Evolutionary conservation across 2,797 vertebrate genomes (phyloP).

Genomic region (Xenops minutus): DNA sequence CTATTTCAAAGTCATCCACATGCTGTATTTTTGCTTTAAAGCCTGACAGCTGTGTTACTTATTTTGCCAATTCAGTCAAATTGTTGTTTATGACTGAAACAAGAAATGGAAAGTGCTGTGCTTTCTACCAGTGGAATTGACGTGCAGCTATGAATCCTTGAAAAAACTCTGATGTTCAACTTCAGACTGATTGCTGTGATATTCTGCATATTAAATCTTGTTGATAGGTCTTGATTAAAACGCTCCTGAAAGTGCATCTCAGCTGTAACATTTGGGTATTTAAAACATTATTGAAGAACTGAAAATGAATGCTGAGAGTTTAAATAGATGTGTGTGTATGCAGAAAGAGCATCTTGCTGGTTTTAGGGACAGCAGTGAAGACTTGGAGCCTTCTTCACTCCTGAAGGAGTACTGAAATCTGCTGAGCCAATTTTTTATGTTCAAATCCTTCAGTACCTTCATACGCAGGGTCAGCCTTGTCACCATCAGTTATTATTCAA

Average conservation of each 20-base stretch:
- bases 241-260: neutral
- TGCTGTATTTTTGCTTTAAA: neutral
- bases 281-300: neutral
- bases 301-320: neutral
- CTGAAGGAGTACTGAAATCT: neutral
- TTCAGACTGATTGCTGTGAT: neutral
- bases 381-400: neutral
- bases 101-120: slow-evolving; percentile 11
- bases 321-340: neutral
- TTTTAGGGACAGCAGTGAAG: neutral
- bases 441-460: neutral
- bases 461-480: neutral
- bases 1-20: neutral
- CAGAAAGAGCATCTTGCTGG: neutral
- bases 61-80: slow-evolving; percentile 29
- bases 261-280: neutral
- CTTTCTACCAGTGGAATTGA: slow-evolving; percentile 3
- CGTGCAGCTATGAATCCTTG: neutral
- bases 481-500: neutral
- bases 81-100: slow-evolving; percentile 40
- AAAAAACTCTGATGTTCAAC: neutral
- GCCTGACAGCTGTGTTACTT: slow-evolving; percentile 32
- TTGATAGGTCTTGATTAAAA: neutral
- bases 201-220: neutral
- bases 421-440: neutral